Evolutionary conservation across 2,888 invertebrate genomes (phyloP).

Genomic region (Thecophora atra): DNA sequence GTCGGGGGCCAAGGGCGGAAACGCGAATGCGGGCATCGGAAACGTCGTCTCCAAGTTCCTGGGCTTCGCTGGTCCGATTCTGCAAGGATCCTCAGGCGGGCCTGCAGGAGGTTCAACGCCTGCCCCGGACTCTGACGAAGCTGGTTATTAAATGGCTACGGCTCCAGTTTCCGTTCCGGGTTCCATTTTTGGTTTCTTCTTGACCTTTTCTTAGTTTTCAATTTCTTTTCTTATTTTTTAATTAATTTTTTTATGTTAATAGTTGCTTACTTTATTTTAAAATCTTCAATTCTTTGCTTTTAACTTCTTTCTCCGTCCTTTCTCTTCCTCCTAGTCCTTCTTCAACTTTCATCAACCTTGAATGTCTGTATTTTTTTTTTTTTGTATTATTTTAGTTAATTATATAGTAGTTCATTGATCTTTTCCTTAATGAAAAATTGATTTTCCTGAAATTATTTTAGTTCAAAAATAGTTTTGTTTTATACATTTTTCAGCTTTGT

Average conservation of each 20-base stretch:
- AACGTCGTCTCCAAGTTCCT: slow-evolving; percentile 64
- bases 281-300: neutral
- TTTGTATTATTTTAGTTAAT: slow-evolving; percentile 28
- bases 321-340: neutral
- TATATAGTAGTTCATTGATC: slow-evolving; percentile 3
- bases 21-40: slow-evolving; percentile 61
- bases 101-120: slow-evolving; percentile 54
- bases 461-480: neutral
- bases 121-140: slow-evolving; percentile 63
- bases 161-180: neutral
- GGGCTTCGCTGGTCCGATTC: slow-evolving; percentile 64
- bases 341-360: neutral
- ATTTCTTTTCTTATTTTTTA: slow-evolving; percentile 1
- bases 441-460: neutral
- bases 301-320: neutral
- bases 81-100: slow-evolving; percentile 64
- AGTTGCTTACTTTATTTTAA: neutral
- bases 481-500: neutral
- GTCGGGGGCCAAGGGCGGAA: slow-evolving; percentile 63
- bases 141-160: slow-evolving; percentile 56
- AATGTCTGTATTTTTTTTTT: neutral
- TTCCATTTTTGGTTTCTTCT: slow-evolving; percentile 27
- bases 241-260: neutral
- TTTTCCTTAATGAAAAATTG: neutral
- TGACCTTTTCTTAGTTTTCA: no score